Percentiles rank a stretch among this genome's conserved stretches.
Evolutionary conservation across 2,888 invertebrate species (phyloP).

Genomic region (Notodonta dromedarius): DNA sequence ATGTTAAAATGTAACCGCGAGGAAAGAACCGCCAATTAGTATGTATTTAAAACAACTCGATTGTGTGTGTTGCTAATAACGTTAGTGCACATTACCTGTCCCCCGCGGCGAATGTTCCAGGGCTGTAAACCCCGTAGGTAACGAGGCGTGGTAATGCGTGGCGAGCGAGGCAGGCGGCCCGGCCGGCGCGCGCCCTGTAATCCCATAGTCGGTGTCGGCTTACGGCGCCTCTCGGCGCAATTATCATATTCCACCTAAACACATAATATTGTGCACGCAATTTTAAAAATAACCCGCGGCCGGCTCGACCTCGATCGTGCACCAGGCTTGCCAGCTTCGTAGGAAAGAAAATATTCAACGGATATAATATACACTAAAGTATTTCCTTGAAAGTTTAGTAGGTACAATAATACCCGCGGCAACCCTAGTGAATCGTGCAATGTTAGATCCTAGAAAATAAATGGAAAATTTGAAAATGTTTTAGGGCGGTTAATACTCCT

Average conservation of each 20-base stretch:
- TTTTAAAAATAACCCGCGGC: constrained; percentile 82
- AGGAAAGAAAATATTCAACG: background rate
- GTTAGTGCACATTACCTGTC: background rate
- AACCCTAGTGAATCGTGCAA: no score
- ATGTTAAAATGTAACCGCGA: no score
- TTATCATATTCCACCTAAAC: constrained; percentile 84
- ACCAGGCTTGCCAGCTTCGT: background rate
- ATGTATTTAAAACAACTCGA: background rate
- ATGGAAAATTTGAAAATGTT: no score
- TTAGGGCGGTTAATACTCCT: no score
- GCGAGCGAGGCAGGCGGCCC: constrained; percentile 32
- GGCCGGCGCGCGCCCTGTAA: constrained; percentile 71
- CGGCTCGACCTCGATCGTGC: constrained; percentile 73
- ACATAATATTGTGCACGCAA: constrained; percentile 84
- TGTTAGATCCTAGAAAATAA: no score
- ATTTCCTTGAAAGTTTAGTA: no score
- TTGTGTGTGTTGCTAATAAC: background rate
- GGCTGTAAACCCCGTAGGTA: constrained; percentile 27
- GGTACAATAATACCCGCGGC: no score
- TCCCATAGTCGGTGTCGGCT: constrained; percentile 80
- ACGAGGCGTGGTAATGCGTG: constrained; percentile 55
- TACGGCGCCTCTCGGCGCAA: constrained; percentile 80
- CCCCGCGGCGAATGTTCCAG: background rate
- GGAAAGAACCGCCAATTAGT: background rate
- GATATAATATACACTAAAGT: no score